Evolutionary conservation across 2,888 invertebrate species (phyloP).

Genomic region (Calephelis perditalis): DNA sequence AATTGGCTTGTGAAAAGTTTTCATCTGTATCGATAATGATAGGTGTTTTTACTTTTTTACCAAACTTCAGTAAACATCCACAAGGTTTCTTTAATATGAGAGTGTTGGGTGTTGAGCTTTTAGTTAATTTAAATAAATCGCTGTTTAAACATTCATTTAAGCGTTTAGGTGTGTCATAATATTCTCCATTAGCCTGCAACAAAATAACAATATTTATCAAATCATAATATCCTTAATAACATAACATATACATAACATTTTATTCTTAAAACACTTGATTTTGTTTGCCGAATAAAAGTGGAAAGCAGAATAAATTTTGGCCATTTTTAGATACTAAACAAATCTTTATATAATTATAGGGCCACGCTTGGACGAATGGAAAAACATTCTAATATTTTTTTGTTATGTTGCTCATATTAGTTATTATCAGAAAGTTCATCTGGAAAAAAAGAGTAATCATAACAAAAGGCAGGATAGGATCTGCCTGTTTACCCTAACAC

Average conservation of each 20-base stretch:
- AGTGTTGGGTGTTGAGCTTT: constrained; percentile 72
- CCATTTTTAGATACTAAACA: too few relatives aligned
- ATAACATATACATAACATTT: too few relatives aligned
- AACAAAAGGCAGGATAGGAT: too few relatives aligned
- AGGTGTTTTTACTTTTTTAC: constrained; percentile 51
- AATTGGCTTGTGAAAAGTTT: constrained; percentile 52
- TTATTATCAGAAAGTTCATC: too few relatives aligned
- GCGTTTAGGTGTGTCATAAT: constrained; percentile 86
- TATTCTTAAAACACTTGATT: neutral
- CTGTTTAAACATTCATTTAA: constrained; percentile 82
- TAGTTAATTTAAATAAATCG: constrained; percentile 64
- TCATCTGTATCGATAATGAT: constrained; percentile 59
- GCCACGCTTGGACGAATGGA: too few relatives aligned
- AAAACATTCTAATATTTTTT: too few relatives aligned
- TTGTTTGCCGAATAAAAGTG: too few relatives aligned
- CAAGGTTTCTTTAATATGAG: constrained; percentile 82
- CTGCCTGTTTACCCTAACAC: too few relatives aligned
- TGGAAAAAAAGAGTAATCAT: too few relatives aligned
- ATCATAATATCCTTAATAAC: constrained; percentile 16
- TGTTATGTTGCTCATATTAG: too few relatives aligned
- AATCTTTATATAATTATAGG: too few relatives aligned
- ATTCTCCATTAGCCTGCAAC: constrained; percentile 67
- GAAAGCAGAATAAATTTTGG: too few relatives aligned
- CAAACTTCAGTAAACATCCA: constrained; percentile 81
- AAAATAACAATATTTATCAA: neutral